phyloP scores from a whole-genome alignment of 2,113 vertebrate genomes.

The Heterotilapia buettikoferi region DNA sequence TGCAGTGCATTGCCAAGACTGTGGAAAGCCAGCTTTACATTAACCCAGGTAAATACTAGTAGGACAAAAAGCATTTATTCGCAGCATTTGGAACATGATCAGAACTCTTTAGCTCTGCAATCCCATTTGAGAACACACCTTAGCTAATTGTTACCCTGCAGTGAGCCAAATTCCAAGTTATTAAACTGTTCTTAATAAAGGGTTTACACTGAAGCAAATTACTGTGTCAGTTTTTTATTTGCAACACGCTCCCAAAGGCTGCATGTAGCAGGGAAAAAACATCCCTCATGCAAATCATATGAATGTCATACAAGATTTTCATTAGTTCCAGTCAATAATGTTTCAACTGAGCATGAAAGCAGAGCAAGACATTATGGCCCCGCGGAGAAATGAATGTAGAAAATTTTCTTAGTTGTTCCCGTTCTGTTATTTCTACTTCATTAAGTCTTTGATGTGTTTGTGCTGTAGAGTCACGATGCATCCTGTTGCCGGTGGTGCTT shows the following conservation, averaged over 20 bases:
- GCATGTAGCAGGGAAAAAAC: background rate
- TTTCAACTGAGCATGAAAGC: background rate
- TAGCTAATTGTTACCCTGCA: constrained; percentile 2
- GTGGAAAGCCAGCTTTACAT: constrained; percentile 93
- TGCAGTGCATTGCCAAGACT: constrained; percentile 94
- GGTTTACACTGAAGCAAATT: background rate
- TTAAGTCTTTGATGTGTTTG: background rate
- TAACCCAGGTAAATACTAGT: constrained; percentile 81
- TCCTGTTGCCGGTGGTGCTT: constrained; percentile 90
- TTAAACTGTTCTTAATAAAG: constrained; percentile 31
- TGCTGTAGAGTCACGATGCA: constrained; percentile 85
- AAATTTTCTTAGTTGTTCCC: background rate
- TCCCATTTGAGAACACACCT: background rate
- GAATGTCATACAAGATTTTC: background rate
- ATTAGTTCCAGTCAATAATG: background rate
- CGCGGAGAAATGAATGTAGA: background rate
- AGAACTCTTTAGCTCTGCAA: background rate
- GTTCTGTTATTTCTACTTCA: background rate
- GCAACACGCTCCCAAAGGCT: background rate
- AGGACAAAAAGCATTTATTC: background rate
- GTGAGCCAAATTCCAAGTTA: background rate
- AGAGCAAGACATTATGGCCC: background rate
- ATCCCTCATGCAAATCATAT: background rate
- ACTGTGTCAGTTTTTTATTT: background rate
- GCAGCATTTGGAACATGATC: background rate